A percentile compares a stretch with the other conserved stretches of the same genome.
These are phyloP conservation scores for Corythaixoides concolor DNA, from an alignment of 2,113 vertebrate genomes.

Conservation along the genomic window DNA sequence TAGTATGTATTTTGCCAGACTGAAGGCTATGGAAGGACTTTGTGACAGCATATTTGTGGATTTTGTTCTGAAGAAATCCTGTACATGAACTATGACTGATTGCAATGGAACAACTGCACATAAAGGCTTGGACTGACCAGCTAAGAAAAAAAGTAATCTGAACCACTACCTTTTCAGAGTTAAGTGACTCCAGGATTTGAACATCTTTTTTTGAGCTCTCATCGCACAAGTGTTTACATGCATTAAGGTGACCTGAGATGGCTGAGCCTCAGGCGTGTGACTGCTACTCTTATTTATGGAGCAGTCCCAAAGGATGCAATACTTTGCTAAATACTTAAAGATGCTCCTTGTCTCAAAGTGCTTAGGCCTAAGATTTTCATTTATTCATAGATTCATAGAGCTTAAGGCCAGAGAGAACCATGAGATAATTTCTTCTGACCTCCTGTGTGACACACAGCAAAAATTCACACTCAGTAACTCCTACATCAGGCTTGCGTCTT, in stretches of 20 bases:
- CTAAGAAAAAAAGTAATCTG: background rate
- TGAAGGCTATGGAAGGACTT: background rate
- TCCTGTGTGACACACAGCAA: background rate
- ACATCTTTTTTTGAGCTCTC: background rate
- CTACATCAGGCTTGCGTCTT: background rate
- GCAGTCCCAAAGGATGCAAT: background rate
- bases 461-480: background rate
- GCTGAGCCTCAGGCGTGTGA: background rate
- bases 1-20: background rate
- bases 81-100: background rate
- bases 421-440: constrained; percentile 11
- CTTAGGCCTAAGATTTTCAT: constrained; percentile 12
- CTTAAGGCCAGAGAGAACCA: background rate
- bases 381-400: background rate
- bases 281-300: background rate
- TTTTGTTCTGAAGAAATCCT: background rate
- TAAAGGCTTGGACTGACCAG: background rate
- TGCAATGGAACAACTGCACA: background rate
- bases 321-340: constrained; percentile 61
- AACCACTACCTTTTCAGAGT: background rate
- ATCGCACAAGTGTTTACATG: background rate
- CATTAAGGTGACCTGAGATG: constrained; percentile 15
- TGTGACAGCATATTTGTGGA: background rate
- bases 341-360: background rate
- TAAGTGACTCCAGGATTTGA: background rate